phyloP scores from a whole-genome alignment of 2,113 vertebrate species.

The Empidonax alnorum region DNA sequence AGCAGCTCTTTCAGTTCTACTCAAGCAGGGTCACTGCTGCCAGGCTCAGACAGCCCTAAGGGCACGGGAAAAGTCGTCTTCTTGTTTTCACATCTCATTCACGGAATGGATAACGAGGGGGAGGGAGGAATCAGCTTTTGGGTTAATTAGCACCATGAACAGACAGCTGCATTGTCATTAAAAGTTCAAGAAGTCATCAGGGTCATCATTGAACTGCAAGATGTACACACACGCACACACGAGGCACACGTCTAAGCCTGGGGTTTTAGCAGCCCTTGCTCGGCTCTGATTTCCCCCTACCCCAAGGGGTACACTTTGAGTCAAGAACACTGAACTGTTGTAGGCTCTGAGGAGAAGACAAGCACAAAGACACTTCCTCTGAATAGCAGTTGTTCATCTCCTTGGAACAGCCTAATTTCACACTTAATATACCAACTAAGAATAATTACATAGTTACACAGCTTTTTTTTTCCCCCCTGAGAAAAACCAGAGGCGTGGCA shows the following conservation, averaged over 20 bases:
- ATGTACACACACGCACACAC: slow-evolving; percentile 41
- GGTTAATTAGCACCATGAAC: slow-evolving; percentile 67
- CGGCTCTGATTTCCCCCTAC: neutral
- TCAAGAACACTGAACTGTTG: neutral
- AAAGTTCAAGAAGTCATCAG: slow-evolving; percentile 62
- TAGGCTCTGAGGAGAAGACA: neutral
- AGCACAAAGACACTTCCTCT: neutral
- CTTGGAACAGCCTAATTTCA: slow-evolving; percentile 22
- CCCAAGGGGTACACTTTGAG: neutral
- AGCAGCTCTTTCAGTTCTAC: slow-evolving; percentile 55
- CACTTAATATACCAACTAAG: neutral
- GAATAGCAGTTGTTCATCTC: neutral
- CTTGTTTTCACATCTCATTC: slow-evolving; percentile 72
- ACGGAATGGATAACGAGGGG: slow-evolving; percentile 35
- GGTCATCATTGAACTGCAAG: slow-evolving; percentile 37
- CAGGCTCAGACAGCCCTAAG: slow-evolving; percentile 47
- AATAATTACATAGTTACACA: neutral
- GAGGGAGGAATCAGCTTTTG: slow-evolving; percentile 51
- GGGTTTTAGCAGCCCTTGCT: neutral
- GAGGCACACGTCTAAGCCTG: slow-evolving; percentile 37
- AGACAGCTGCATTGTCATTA: slow-evolving; percentile 64
- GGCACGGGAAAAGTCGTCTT: slow-evolving; percentile 67
- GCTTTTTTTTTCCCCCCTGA: neutral
- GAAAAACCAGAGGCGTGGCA: neutral
- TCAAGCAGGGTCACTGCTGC: slow-evolving; percentile 59